Evolutionary conservation across 2,113 vertebrate genomes (phyloP).

Genomic region (Actinemys pallida): DNA sequence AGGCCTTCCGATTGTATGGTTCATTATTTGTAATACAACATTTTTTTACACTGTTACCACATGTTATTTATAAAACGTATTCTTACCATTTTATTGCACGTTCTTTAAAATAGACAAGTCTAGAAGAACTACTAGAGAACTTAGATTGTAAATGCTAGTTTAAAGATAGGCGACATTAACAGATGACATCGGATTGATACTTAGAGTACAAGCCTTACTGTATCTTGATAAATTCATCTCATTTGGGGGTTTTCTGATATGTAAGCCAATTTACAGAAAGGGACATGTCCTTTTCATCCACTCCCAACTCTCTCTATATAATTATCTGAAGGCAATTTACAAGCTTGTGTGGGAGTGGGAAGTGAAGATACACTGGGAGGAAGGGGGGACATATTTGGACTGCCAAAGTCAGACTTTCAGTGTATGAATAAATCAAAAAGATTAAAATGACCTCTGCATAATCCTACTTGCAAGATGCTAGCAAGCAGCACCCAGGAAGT

Average conservation of each 20-base stretch:
- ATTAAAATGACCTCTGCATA: not conserved
- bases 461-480: not conserved
- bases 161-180: not conserved
- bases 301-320: not conserved
- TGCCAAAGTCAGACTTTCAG: not conserved
- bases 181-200: not conserved
- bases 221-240: not conserved
- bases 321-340: constrained; percentile 88
- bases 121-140: not conserved
- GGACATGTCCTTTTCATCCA: not conserved
- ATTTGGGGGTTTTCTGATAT: not conserved
- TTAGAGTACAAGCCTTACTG: not conserved
- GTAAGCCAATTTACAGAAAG: not conserved
- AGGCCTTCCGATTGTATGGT: not conserved
- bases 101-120: not conserved
- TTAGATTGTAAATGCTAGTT: not conserved
- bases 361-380: constrained; percentile 84
- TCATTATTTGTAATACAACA: not conserved
- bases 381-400: constrained; percentile 49
- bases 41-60: not conserved
- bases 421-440: not conserved
- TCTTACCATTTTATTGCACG: not conserved
- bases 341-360: constrained; percentile 87
- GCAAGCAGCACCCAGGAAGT: not conserved
- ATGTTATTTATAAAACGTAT: not conserved